Conservation (phyloP, 2,888 invertebrate species). For the Ichneumoninae sp. region DNA sequence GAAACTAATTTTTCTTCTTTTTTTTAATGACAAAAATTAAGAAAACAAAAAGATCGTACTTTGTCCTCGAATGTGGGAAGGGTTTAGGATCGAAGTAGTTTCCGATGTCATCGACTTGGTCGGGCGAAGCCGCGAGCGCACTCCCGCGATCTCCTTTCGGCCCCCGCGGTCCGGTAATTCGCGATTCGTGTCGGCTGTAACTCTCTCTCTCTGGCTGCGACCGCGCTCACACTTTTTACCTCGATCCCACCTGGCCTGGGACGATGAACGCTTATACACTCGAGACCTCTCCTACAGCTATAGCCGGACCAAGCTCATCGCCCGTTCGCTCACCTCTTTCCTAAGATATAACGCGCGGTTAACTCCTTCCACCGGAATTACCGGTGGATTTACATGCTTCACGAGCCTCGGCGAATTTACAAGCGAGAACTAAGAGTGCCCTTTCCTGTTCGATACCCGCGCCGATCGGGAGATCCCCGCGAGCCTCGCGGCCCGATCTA, state of each 20-base stretch:
- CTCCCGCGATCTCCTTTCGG: constrained; percentile 75
- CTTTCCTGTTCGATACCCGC: constrained; percentile 80
- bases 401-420: constrained; percentile 79
- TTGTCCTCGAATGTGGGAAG: constrained; percentile 51
- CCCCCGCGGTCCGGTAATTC: constrained; percentile 77
- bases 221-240: constrained; percentile 65
- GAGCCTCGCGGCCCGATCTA: constrained; percentile 56
- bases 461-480: constrained; percentile 68
- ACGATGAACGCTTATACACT: constrained; percentile 3
- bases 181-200: constrained; percentile 83
- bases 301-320: constrained; percentile 19
- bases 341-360: constrained; percentile 65
- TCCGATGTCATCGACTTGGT: constrained; percentile 80
- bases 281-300: not conserved
- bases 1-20: not conserved
- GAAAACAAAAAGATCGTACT: constrained; percentile 20
- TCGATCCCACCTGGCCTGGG: constrained; percentile 69
- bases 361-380: constrained; percentile 79
- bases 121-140: constrained; percentile 60
- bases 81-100: constrained; percentile 80
- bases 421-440: constrained; percentile 81
- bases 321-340: constrained; percentile 39
- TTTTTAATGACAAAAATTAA: constrained; percentile 1
- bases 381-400: constrained; percentile 80
- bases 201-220: constrained; percentile 69